Base-by-base conservation (phyloP, 2,113 vertebrate genomes). In the Ranitomeya imitator region DNA sequence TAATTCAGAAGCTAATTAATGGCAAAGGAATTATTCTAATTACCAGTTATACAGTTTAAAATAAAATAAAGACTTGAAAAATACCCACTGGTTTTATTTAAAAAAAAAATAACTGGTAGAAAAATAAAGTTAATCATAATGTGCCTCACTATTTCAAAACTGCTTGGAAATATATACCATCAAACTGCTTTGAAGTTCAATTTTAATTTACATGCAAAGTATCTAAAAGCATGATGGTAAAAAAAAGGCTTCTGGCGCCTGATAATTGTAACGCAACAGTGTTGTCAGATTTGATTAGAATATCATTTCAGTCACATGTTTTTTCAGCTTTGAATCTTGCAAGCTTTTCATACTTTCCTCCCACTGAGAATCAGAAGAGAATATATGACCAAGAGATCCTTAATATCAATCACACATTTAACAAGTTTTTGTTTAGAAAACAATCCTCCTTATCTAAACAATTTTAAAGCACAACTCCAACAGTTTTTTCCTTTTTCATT, bases 181-280 rank as follows among this genome's bases (percentile, higher is more conserved):
- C 91, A 79, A 90, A 89, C 71, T 0, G 78, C 93, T 94, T 92
- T 93, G 93, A 94, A 92, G 94, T 90, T 93, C 90, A 57, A 80
- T 93, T 94, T 95, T 93, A 92, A 94, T 94, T 95, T 92, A 92
- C 90, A 93, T 90, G 91, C 92, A 91, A 92, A 93, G 88, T 88
- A 90, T 89, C 92, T 91, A 83, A 88, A 90, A 90, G 15, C 63
- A 90, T 87, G 80, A 60, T 74, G 83, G 91, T 23, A 90, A 89
- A 67, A 91, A 79, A 89, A 91, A 89, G 0, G 79, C 92, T 91
- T 67, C 90, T 86, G 92, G 93, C 92, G 63, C 59, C 67, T 85
- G 86, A 60, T 91, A 91, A 93, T 94, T 85, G 90, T 1, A 83
- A 90, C 90, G 92, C 89, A 85, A 54, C 18, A 85, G 91, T 85